Evolutionary conservation across 2,888 invertebrate genomes (phyloP), one percentile per base, ranked within the genome.

Genomic region (Dolichopus griseipennis): DNA sequence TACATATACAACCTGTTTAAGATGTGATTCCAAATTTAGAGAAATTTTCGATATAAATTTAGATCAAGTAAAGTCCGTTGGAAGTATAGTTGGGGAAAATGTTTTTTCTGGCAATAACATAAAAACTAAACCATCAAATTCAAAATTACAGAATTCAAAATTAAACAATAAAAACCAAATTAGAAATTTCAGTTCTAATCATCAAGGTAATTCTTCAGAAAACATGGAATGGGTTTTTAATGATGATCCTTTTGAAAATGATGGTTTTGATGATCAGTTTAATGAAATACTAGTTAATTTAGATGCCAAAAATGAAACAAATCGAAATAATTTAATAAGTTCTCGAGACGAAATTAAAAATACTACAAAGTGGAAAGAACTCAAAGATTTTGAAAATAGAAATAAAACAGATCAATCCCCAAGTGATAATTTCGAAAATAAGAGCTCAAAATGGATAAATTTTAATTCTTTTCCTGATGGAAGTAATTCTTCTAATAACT

Each of bases 1-100:
- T 22, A 76, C 76, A 74, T 82, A 81, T 69, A 78, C 75, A 69
- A 79, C 76, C 5, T 82, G 82, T 64, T 68, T 82, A 63, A 75
- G 74, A 9, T 82, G 82, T 69, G 82, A 82, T 72, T 69, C 69
- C 2, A 74, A 76, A 34, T 78, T 81, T 67, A 76, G 78, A 2
- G 73, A 76, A 68, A 73, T 76, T 0, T 80, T 82, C 12, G 75
- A 80, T 68, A 78, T 82, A 22, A 80, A 78, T 72, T 64, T 76
- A 43, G 81, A 80, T 34, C 73, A 73, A 41, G 78, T 81, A 1
- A 80, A 79, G 66, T 72, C 70, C 22, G 73, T 76, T 18, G 81
- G 80, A 0, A 71, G 74, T 18, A 81, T 81, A 70, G 79, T 81
- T 1, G 63, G 70, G 66, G 64, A 70, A 66, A 22, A 75, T 71